phyloP scores from a whole-genome alignment of 2,888 invertebrate genomes.

The Temnothorax ravouxi region DNA sequence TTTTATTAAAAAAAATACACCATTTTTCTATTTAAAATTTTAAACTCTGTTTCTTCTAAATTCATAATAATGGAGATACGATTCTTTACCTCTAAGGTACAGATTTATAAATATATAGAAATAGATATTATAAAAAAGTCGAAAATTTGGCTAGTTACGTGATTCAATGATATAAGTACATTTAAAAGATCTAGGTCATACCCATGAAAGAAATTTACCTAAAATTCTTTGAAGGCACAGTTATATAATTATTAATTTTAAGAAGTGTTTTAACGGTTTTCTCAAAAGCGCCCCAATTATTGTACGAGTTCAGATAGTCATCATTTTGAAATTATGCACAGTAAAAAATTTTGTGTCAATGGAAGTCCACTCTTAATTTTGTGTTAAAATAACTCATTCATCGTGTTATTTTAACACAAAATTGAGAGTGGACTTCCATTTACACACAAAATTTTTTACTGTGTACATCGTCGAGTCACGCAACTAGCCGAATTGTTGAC shows the following conservation, averaged over 20 bases:
- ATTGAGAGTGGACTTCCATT: too few relatives aligned
- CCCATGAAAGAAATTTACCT: neutral
- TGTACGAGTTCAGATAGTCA: neutral
- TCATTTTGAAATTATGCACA: neutral
- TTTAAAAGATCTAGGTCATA: neutral
- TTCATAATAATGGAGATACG: too few relatives aligned
- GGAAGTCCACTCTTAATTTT: too few relatives aligned
- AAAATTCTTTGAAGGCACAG: neutral
- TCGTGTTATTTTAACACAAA: too few relatives aligned
- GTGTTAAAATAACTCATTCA: too few relatives aligned
- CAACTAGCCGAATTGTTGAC: neutral
- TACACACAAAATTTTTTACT: too few relatives aligned
- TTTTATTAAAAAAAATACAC: too few relatives aligned
- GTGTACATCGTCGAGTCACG: neutral
- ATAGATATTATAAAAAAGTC: neutral
- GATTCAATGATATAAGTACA: neutral
- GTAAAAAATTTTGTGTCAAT: too few relatives aligned
- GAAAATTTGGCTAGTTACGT: neutral
- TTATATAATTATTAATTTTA: conserved; percentile 15
- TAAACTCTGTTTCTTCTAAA: too few relatives aligned
- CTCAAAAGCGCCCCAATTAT: neutral
- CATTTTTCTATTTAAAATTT: too few relatives aligned
- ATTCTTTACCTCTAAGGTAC: too few relatives aligned
- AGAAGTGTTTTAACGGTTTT: neutral
- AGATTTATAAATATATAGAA: neutral